A percentile compares a stretch with the other conserved stretches of the same genome.
phyloP scores from a whole-genome alignment of 1,140 invertebrate species.

The Drosophila takahashii region DNA sequence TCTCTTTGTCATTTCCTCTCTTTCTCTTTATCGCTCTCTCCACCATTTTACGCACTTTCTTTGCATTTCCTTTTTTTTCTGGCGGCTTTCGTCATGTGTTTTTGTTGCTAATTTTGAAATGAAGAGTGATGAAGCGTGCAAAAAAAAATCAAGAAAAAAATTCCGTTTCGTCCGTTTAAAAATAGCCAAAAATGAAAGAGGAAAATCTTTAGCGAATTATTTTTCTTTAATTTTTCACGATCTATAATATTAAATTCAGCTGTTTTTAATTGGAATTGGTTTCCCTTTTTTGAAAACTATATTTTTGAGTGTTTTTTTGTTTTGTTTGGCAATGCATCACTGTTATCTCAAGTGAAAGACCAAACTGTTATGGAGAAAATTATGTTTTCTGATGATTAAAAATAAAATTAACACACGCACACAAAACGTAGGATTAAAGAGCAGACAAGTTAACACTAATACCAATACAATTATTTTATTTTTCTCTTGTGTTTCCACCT shows the following conservation, averaged over 20 bases:
- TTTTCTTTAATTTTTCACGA: neutral
- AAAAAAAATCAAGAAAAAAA: conserved; percentile 20
- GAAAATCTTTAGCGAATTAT: conserved; percentile 11
- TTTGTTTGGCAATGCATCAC: neutral
- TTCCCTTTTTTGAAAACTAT: too few relatives aligned
- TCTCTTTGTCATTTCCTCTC: conserved; percentile 19
- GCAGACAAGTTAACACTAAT: conserved; percentile 22
- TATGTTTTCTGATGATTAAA: neutral
- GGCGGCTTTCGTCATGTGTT: conserved; percentile 52
- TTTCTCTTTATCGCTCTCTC: neutral
- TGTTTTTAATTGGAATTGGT: neutral
- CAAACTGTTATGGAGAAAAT: neutral
- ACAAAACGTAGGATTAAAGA: neutral
- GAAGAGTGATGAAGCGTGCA: conserved; percentile 47
- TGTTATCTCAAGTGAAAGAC: neutral
- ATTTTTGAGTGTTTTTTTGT: too few relatives aligned
- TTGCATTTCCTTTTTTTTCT: conserved; percentile 54
- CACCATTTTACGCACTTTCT: conserved; percentile 55
- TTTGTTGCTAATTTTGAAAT: conserved; percentile 75
- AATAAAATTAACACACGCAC: conserved; percentile 15
- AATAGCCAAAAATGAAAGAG: conserved; percentile 52
- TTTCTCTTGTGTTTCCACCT: conserved; percentile 21
- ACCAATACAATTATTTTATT: conserved; percentile 18
- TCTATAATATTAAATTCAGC: neutral
- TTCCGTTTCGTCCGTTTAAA: conserved; percentile 39